Base-by-base conservation (phyloP, 2,113 vertebrate genomes). In the Haemorhous mexicanus region DNA sequence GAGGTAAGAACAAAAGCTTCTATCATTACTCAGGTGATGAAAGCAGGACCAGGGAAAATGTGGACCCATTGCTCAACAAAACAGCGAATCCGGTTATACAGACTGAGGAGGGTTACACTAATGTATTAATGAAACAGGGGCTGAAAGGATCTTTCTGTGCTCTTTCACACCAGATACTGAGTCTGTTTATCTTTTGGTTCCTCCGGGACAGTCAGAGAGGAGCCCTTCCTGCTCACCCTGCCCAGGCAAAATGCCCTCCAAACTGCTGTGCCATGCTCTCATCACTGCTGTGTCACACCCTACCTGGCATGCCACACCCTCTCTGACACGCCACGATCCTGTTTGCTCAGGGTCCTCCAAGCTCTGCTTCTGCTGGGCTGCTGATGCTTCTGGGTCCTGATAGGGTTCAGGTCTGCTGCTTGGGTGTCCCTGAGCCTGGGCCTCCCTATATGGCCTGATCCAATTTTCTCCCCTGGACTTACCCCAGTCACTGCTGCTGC, bases 141-240 rank as follows among this genome's bases (percentile, higher is more conserved):
- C 18, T 13, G 16, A 39, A 74, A 59, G 8, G 23, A 52, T 16
- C 6, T 15, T 12, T 52, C 17, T 8, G 4, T 47, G 46, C 16
- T 61, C 16, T 47, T 68, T 8, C 32, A 26, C 46, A 61, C 4
- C 46, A 61, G 33, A 46, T 21, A 61, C 22, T 13, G 33, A 33
- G 8, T 30, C 23, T 75, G 11, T 62, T 47, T 62, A 12, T 32
- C 33, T 35, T 9, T 22, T 37, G 24, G 17, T 2, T 68, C 14
- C 14, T 68, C 30, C 13, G 3, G 7, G 30, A 19, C 6, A 15
- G 9, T 22, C 19, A 46, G 14, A 61, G 39, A 35, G 11, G 3
- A 68, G 2, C 14, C 11, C 7, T 35, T 32, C 20, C 41, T 5
- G 14, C 13, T 30, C 1, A 0, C 3, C 28, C 33, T 2, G 0